phyloP scores from a whole-genome alignment of 2,797 vertebrate species.

The Oreonectes daqikongensis region DNA sequence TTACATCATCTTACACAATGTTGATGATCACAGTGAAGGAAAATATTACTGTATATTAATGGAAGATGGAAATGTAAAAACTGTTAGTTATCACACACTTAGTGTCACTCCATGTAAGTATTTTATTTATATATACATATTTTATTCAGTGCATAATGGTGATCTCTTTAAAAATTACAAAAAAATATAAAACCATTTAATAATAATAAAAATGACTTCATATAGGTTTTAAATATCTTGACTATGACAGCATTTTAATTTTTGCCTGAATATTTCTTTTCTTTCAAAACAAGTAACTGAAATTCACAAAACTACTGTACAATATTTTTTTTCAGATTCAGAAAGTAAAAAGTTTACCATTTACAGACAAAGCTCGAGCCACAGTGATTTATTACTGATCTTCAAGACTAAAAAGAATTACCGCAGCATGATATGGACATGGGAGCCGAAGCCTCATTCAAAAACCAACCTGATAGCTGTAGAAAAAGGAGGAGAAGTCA shows the following conservation, averaged over 20 bases:
- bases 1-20: slow-evolving; percentile 48
- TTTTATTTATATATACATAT: background rate
- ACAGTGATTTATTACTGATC: slow-evolving; percentile 40
- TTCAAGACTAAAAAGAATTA: fast-evolving
- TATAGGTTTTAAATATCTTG: too few relatives aligned
- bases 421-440: background rate
- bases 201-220: too few relatives aligned
- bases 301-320: background rate
- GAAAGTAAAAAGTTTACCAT: background rate
- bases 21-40: slow-evolving; percentile 16
- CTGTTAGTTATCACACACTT: background rate
- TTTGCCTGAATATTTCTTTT: too few relatives aligned
- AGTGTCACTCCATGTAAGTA: slow-evolving; percentile 18
- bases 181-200: too few relatives aligned
- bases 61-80: background rate
- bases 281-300: too few relatives aligned
- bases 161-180: too few relatives aligned
- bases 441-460: background rate
- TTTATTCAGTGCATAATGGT: too few relatives aligned
- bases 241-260: too few relatives aligned
- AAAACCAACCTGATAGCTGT: background rate
- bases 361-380: slow-evolving; percentile 44
- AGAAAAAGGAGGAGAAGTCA: background rate
- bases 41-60: slow-evolving; percentile 31
- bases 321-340: slow-evolving; percentile 19